phyloP scores from a whole-genome alignment of 1,140 invertebrate genomes.

The Argopecten irradians region DNA sequence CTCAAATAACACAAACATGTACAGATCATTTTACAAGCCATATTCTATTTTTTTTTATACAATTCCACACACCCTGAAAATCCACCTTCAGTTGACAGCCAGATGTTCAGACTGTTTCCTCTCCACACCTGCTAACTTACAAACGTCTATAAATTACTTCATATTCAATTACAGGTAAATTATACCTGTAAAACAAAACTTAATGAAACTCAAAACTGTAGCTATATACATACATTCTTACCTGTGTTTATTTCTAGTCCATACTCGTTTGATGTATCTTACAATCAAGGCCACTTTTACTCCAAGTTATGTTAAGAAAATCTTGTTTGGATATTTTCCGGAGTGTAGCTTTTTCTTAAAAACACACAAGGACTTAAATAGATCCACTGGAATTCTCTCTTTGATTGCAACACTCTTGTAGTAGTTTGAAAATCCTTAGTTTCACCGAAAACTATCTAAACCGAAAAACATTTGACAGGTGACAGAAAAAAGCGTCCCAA shows the following conservation, averaged over 20 bases:
- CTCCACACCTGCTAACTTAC: background rate
- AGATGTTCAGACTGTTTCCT: background rate
- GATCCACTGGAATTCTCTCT: background rate
- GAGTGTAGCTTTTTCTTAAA: background rate
- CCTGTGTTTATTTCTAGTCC: background rate
- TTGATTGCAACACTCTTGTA: background rate
- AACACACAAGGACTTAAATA: background rate
- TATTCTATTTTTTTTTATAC: background rate
- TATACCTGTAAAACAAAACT: background rate
- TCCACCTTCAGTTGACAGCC: background rate
- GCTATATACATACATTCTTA: background rate
- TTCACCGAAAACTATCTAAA: background rate
- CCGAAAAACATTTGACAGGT: constrained; percentile 16
- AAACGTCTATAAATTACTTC: too few species aligned
- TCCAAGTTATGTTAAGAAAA: background rate
- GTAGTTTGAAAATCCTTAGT: background rate
- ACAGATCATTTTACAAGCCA: background rate
- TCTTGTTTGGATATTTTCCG: background rate
- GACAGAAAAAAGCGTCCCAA: background rate
- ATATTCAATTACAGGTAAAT: background rate
- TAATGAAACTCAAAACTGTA: background rate
- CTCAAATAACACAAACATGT: too few species aligned
- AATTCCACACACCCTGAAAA: background rate
- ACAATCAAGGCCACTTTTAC: background rate
- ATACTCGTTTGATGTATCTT: background rate